Evolutionary conservation across 2,888 invertebrate species (phyloP).

Genomic region (Cosmorhoe ocellata): DNA sequence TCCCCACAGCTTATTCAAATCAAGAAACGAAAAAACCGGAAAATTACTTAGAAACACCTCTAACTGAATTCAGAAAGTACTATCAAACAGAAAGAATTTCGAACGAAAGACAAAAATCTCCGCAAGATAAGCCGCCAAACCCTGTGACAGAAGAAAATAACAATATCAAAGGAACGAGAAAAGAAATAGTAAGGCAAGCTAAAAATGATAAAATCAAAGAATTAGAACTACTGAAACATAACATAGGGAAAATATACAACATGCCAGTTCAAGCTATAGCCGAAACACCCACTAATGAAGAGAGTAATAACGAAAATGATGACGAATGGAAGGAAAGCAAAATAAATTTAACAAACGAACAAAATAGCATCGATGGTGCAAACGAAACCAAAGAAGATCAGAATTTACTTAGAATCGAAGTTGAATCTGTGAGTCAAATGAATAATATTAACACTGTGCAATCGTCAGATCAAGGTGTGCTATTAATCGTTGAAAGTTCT

Average conservation of each 20-base stretch:
- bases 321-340: constrained; percentile 3
- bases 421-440: constrained; percentile 46
- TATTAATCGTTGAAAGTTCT: constrained; percentile 54
- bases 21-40: constrained; percentile 16
- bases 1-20: constrained; percentile 12
- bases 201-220: constrained; percentile 42
- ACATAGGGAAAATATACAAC: constrained; percentile 52
- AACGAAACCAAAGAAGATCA: constrained; percentile 16
- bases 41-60: constrained; percentile 59
- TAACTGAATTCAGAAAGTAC: constrained; percentile 64
- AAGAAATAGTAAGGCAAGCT: constrained; percentile 26
- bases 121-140: constrained; percentile 11
- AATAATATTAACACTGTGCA: constrained; percentile 40
- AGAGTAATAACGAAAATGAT: constrained; percentile 1
- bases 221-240: constrained; percentile 51
- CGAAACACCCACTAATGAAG: constrained; percentile 4
- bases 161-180: constrained; percentile 9
- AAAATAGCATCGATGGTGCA: not conserved
- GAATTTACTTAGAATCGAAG: constrained; percentile 51
- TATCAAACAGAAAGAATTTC: constrained; percentile 44
- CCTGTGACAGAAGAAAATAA: not conserved
- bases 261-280: constrained; percentile 28
- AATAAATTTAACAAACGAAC: not conserved
- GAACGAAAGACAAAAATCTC: not conserved
- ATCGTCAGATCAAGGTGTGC: constrained; percentile 38